Conservation (phyloP, 2,797 vertebrate genomes). For the Peromyscus eremicus region DNA sequence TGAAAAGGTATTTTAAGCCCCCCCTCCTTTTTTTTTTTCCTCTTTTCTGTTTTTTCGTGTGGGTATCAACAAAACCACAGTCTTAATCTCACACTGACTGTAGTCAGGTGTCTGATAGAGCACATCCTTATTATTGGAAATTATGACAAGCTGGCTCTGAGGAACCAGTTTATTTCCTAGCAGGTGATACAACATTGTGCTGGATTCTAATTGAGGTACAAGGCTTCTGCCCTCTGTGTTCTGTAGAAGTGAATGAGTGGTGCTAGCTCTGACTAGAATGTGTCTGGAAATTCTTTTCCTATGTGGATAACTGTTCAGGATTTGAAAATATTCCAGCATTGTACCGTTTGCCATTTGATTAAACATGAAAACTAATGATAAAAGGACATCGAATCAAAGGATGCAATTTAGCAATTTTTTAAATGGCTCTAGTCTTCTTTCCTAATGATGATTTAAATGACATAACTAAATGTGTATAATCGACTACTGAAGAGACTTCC, state of each 20-base stretch:
- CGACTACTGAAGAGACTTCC: not conserved
- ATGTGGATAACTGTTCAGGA: not conserved
- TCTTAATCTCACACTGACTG: not conserved
- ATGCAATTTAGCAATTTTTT: conserved; percentile 6
- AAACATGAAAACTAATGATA: conserved; percentile 22
- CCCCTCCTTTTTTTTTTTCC: not conserved
- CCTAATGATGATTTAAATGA: conserved; percentile 35
- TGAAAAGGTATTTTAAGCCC: conserved; percentile 91
- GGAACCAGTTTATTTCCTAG: not conserved
- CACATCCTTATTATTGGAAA: not conserved
- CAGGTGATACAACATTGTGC: not conserved
- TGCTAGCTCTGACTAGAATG: not conserved
- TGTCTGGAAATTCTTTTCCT: not conserved
- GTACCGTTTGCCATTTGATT: conserved; percentile 11
- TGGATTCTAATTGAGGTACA: not conserved
- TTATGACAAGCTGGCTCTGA: not conserved
- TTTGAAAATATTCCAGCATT: conserved; percentile 10
- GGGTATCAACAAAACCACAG: not conserved
- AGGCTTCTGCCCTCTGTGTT: conserved; percentile 7
- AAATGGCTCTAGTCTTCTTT: conserved; percentile 36
- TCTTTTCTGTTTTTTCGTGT: not conserved
- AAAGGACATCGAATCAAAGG: conserved; percentile 32
- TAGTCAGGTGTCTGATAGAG: not conserved
- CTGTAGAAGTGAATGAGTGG: not conserved
- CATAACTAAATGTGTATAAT: not conserved